Evolutionary conservation across 1,140 invertebrate genomes (phyloP), one percentile per base, ranked within the genome.

Genomic region (Aphelinus atriplicis): DNA sequence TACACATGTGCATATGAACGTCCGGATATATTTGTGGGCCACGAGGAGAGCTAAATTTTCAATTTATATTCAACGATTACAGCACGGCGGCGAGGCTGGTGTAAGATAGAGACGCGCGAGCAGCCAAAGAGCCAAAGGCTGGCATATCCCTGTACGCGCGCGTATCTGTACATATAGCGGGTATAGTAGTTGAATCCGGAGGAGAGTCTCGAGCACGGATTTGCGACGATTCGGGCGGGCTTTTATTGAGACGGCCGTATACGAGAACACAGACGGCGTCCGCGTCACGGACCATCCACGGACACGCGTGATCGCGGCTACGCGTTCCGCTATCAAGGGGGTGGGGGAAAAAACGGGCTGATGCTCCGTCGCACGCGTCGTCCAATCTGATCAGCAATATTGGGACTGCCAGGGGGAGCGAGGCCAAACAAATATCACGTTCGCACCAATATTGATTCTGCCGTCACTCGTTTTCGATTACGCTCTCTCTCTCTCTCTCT

Each of bases 51-150:
- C 68, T 26, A 76, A 76, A 76, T 76, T 76, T 76, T 72, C 75
- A 76, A 76, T 76, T 76, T 76, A 76, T 76, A 76, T 76, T 76
- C 75, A 76, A 63, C 68, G 75, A 68, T 76, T 76, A 72, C 73
- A 42, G n/a, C 63, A 66, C 9, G 9, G 9, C 4, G 51, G 9
- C 51, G 51, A 53, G 51, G 26, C 26, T 26, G 26, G 26, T 26
- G 26, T 26, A 26, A 26, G 26, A 26, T 26, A 26, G 26, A 26
- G 26, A 26, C 26, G 26, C 26, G 26, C 26, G 26, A 26, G 26
- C 26, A 26, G 26, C 26, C 26, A 26, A 26, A 26, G 26, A 26
- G 26, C 26, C 26, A 26, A 26, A 26, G 26, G 26, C 26, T 26
- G 26, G 26, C 26, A 26, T 26, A 26, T 26, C 26, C 26, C 26